Conservation (phyloP, 1,140 invertebrate genomes). For the Halesus radiatus region DNA sequence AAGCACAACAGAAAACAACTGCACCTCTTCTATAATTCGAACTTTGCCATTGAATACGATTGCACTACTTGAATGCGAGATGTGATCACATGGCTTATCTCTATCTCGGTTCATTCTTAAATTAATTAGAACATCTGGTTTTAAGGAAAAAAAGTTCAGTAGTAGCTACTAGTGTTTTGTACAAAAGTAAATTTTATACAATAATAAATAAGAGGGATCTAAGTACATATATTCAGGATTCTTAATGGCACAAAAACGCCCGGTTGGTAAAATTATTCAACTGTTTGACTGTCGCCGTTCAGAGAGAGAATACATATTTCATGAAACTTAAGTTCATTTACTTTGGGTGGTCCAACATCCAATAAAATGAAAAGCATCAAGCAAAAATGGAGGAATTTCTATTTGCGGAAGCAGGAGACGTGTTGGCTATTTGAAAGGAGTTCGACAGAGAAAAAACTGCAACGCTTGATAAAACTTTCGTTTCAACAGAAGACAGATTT, state of each 20-base stretch:
- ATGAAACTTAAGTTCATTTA: slow-evolving; percentile 47
- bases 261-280: slow-evolving; percentile 39
- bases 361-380: slow-evolving; percentile 36
- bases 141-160: no score
- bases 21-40: no score
- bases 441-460: slow-evolving; percentile 32
- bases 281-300: slow-evolving; percentile 47
- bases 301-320: slow-evolving; percentile 44
- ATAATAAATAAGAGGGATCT: no score
- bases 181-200: no score
- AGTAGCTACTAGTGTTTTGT: no score
- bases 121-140: no score
- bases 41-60: no score
- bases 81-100: no score
- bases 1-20: no score
- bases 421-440: slow-evolving; percentile 41
- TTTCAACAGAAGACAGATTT: slow-evolving; percentile 34
- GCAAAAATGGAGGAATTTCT: slow-evolving; percentile 25
- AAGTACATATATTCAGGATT: neutral
- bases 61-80: no score
- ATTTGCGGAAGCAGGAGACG: slow-evolving; percentile 28
- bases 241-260: slow-evolving; percentile 34
- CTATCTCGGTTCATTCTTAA: no score
- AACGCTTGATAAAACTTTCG: slow-evolving; percentile 24
- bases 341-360: slow-evolving; percentile 30